phyloP scores from a whole-genome alignment of 2,888 invertebrate species.

The Nephrotoma guestfalica region DNA sequence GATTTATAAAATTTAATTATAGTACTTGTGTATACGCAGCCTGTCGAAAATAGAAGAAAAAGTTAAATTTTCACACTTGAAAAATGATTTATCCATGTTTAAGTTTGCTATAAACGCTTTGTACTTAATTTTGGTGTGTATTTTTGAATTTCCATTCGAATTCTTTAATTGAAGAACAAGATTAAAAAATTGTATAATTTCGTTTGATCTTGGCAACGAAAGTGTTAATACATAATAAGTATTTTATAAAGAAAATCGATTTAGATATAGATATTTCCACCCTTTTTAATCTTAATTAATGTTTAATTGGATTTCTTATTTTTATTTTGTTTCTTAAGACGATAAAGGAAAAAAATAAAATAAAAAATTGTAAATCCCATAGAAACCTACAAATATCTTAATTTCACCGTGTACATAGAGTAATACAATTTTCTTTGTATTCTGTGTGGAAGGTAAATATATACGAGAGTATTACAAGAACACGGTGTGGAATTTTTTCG shows the following conservation, averaged over 20 bases:
- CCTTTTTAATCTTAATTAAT: background rate
- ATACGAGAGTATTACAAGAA: background rate
- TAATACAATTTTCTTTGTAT: background rate
- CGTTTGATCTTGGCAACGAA: background rate
- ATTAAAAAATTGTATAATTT: background rate
- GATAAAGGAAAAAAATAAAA: background rate
- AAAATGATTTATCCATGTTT: background rate
- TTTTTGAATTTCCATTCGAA: background rate
- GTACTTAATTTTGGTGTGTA: background rate
- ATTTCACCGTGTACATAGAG: background rate
- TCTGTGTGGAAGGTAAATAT: background rate
- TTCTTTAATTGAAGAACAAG: background rate
- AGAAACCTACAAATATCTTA: background rate
- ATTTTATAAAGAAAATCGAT: background rate
- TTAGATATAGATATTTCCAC: background rate
- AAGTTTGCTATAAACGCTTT: background rate
- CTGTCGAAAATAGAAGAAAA: background rate
- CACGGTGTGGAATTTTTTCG: background rate
- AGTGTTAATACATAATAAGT: background rate
- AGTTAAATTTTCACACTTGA: background rate
- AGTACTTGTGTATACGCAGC: background rate
- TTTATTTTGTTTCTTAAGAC: background rate
- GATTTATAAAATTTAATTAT: background rate
- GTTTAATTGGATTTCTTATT: background rate
- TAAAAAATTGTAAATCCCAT: background rate